Evolutionary conservation across 2,797 vertebrate species (phyloP), one percentile per base, ranked within the genome.

Genomic region (Apogon talboti): DNA sequence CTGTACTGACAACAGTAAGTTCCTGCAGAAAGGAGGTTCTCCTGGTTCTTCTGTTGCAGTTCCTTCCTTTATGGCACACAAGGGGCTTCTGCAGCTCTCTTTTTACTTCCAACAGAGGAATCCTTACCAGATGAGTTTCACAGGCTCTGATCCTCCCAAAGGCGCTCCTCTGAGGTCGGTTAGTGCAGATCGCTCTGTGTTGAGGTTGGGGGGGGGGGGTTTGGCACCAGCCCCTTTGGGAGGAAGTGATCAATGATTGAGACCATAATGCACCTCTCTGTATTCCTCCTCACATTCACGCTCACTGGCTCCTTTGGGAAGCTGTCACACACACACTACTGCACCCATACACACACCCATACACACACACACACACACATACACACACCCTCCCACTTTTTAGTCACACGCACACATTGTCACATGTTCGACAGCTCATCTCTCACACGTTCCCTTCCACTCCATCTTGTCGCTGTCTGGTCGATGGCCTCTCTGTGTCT

Each of bases 231-330:
- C 71, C 78, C 90, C 87, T 79, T 72, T 71, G 91, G 91, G 91
- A 90, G 92, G 92, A 93, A 91, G 86, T 86, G 83, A 93, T 94
- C 93, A 91, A 93, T 93, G 91, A 93, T 91, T 88, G 91, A 93
- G 89, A 92, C 91, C 92, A 92, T 94, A 93, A 94, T 93, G 92
- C 86, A 87, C 88, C 87, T 92, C 90, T 91, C 90, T 93, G 91
- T 93, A 93, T 93, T 94, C 91, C 87, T 87, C 77, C 87, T 93
- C 93, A 93, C 93, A 93, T 91, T 92, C 91, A 87, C 56, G 73
- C 91, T 89, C 74, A 57, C 88, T 77, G 84, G 79, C 85, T 70
- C 85, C 89, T 90, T 84, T 87, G 83, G 89, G 87, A 83, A 89
- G 77, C 87, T 87, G 87, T 86, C 89, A 78, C 80, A 60, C 73